Evolutionary conservation across 2,113 vertebrate genomes (phyloP).

Genomic region (Osmerus mordax): DNA sequence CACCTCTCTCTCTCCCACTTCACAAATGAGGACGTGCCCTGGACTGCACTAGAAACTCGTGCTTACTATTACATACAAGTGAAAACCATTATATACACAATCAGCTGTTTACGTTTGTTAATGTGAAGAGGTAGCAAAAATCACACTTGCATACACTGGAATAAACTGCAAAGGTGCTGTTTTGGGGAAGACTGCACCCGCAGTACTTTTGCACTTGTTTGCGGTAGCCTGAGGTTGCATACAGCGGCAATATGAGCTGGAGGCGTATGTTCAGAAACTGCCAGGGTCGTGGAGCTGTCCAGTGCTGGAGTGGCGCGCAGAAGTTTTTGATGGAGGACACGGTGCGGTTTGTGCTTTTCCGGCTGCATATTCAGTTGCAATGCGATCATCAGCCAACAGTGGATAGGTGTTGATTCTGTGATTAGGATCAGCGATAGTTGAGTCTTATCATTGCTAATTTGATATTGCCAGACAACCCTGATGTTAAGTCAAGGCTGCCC

Average conservation of each 20-base stretch:
- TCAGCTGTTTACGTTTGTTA: no score
- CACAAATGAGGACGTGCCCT: not conserved
- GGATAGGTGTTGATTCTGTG: not conserved
- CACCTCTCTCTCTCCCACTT: not conserved
- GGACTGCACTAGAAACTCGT: no score
- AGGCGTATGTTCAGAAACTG: not conserved
- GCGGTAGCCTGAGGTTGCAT: not conserved
- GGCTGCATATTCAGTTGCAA: not conserved
- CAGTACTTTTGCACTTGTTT: not conserved
- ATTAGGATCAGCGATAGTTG: not conserved
- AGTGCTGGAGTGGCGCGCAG: conserved; percentile 18
- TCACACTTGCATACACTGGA: not conserved
- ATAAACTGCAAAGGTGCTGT: not conserved
- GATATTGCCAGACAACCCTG: not conserved
- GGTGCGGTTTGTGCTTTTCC: not conserved
- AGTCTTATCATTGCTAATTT: not conserved
- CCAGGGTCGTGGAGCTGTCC: conserved; percentile 22
- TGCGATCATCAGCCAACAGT: not conserved
- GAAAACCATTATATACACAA: no score
- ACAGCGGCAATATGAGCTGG: not conserved
- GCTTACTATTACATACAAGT: no score
- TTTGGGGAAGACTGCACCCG: not conserved
- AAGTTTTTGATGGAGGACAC: not conserved
- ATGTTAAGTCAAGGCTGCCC: no score
- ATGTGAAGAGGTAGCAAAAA: no score